Evolutionary conservation across 2,888 invertebrate species (phyloP).

Genomic region (Oasisia sp.): DNA sequence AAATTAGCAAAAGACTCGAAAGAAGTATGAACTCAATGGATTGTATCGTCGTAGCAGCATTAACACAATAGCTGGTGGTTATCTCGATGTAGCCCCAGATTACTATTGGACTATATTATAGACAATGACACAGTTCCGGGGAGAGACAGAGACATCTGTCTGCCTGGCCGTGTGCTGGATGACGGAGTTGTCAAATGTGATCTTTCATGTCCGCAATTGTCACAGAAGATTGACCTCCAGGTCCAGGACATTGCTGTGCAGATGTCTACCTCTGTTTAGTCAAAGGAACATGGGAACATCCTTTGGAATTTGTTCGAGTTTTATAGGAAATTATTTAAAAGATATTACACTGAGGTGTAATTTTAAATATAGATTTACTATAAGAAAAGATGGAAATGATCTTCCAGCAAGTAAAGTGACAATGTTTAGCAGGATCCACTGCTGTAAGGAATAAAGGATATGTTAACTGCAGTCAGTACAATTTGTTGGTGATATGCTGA

Average conservation of each 20-base stretch:
- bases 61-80: background rate
- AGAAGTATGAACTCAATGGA: conserved; percentile 11
- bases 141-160: background rate
- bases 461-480: background rate
- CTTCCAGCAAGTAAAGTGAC: background rate
- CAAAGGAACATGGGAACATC: background rate
- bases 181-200: background rate
- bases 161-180: background rate
- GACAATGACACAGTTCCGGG: background rate
- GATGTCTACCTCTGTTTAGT: background rate
- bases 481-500: background rate
- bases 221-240: background rate
- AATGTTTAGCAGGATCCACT: background rate
- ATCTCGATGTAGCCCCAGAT: background rate
- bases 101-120: background rate
- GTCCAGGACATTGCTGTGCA: background rate
- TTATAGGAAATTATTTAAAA: background rate
- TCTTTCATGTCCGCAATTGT: too few relatives aligned
- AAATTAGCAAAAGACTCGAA: conserved; percentile 7
- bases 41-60: background rate
- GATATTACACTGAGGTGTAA: background rate
- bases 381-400: background rate
- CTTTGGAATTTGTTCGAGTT: background rate
- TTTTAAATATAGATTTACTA: background rate
- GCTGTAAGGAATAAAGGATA: background rate